These are phyloP conservation scores for Colletes collaris DNA, from an alignment of 2,888 invertebrate species.

Conservation along the genomic window DNA sequence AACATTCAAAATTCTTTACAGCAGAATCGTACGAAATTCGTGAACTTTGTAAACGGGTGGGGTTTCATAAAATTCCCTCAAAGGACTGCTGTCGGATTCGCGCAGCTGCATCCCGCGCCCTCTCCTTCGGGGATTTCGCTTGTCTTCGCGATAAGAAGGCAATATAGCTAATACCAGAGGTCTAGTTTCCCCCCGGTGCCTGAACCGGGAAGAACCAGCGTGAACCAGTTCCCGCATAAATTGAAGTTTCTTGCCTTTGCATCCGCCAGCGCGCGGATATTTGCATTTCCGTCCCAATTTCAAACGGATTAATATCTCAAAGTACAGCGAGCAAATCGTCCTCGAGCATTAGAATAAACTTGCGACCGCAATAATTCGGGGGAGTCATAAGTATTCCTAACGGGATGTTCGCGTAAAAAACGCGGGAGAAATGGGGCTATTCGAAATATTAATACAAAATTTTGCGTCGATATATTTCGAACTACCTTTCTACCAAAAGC, in stretches of 20 bases:
- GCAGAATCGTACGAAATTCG: no score
- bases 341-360: background rate
- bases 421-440: no score
- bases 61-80: constrained; percentile 37
- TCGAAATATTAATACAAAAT: no score
- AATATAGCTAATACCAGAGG: constrained; percentile 42
- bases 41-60: background rate
- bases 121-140: constrained; percentile 48
- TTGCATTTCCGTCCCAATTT: constrained; percentile 32
- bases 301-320: constrained; percentile 13
- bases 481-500: no score
- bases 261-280: background rate
- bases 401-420: no score
- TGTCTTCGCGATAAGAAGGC: constrained; percentile 55
- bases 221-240: constrained; percentile 32
- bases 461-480: no score
- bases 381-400: no score
- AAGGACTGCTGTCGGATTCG: constrained; percentile 37
- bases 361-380: background rate
- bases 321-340: background rate
- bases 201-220: constrained; percentile 20
- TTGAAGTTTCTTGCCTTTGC: constrained; percentile 26
- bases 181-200: constrained; percentile 39
- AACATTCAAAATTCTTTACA: no score
- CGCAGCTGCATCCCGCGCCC: constrained; percentile 11